Evolutionary conservation across 2,888 invertebrate species (phyloP).

Genomic region (Amphimallon solstitiale): DNA sequence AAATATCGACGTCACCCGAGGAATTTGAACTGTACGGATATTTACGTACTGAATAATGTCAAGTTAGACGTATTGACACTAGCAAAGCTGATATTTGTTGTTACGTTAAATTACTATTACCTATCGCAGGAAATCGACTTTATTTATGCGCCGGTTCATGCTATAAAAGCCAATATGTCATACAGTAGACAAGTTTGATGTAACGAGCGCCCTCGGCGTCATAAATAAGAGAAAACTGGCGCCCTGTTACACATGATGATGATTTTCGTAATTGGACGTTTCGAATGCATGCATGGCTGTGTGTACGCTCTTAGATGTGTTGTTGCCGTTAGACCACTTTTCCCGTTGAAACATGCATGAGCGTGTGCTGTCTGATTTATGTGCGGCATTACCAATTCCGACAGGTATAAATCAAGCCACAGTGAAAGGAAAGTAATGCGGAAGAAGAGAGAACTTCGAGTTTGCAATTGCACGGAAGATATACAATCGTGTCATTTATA

Average conservation of each 20-base stretch:
- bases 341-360: conserved; percentile 14
- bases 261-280: conserved; percentile 12
- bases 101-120: not conserved
- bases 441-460: not conserved
- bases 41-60: no score
- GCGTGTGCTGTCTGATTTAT: conserved; percentile 4
- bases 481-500: conserved; percentile 6
- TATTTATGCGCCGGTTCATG: not conserved
- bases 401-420: conserved; percentile 11
- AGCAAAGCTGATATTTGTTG: conserved; percentile 2
- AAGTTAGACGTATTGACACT: no score
- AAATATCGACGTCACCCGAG: no score
- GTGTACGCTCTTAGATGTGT: no score
- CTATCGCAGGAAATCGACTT: not conserved
- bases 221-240: conserved; percentile 3
- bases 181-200: not conserved
- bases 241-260: not conserved
- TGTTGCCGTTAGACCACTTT: not conserved
- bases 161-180: conserved; percentile 12
- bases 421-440: conserved; percentile 7
- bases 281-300: not conserved
- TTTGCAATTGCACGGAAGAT: not conserved
- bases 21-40: no score
- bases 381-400: not conserved
- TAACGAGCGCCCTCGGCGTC: not conserved